Percentiles rank a stretch among this genome's conserved stretches.
phyloP scores from a whole-genome alignment of 2,113 vertebrate genomes.

The Trachemys scripta region DNA sequence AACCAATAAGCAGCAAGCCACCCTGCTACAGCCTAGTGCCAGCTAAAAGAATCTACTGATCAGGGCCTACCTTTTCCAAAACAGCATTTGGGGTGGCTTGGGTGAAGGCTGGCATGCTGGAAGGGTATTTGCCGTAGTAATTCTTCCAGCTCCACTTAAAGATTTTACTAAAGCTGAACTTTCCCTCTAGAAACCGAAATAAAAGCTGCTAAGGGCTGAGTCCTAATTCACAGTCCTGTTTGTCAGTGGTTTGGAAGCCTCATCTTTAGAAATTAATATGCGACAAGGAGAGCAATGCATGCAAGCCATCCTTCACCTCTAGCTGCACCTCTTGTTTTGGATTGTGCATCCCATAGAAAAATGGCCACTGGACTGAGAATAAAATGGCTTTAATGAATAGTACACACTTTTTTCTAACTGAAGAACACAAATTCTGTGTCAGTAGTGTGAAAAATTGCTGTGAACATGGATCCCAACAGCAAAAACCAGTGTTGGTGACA shows the following conservation, averaged over 20 bases:
- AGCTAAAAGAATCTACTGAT: constrained; percentile 3
- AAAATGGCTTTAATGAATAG: not conserved
- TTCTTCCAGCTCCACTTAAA: constrained; percentile 13
- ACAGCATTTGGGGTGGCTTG: constrained; percentile 26
- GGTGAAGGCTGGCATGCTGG: not conserved
- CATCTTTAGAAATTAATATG: not conserved
- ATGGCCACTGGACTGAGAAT: not conserved
- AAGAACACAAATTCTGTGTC: not conserved
- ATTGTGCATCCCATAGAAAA: not conserved
- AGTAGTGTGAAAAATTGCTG: accelerated
- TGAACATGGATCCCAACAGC: not conserved
- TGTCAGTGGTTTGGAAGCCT: not conserved
- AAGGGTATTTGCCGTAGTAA: not conserved
- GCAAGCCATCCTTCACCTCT: not conserved
- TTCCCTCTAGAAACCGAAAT: not conserved
- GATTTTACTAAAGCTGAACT: not conserved
- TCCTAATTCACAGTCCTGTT: not conserved
- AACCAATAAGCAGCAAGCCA: not conserved
- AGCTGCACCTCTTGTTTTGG: not conserved
- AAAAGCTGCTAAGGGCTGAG: not conserved
- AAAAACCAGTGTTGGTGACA: not conserved
- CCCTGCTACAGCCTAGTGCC: not conserved
- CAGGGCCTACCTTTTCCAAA: constrained; percentile 31
- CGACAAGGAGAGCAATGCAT: not conserved
- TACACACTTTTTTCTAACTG: not conserved